A percentile compares a stretch with the other conserved stretches of the same genome.
phyloP scores from a whole-genome alignment of 2,797 vertebrate genomes.

The Lates japonicus region DNA sequence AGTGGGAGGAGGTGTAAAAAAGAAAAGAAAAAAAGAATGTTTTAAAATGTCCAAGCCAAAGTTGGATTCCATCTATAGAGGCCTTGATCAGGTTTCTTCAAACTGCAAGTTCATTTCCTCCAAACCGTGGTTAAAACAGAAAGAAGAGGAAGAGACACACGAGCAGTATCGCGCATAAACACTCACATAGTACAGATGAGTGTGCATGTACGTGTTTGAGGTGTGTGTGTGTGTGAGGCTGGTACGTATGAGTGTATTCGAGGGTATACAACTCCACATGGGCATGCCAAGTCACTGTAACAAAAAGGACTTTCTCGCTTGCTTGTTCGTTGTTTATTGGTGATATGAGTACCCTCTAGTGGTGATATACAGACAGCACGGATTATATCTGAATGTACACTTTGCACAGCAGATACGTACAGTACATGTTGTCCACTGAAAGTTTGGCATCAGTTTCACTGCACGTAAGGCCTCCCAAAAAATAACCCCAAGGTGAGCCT shows the following conservation, averaged over 20 bases:
- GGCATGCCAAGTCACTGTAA: neutral
- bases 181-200: slow-evolving; percentile 6
- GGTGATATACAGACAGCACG: slow-evolving; percentile 30
- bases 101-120: slow-evolving; percentile 67
- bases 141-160: slow-evolving; percentile 1
- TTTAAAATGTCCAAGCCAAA: slow-evolving; percentile 59
- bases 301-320: neutral
- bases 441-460: neutral
- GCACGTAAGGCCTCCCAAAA: neutral
- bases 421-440: neutral
- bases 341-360: slow-evolving; percentile 67
- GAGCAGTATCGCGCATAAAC: neutral
- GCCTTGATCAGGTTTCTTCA: slow-evolving; percentile 72
- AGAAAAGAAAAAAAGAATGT: slow-evolving; percentile 7
- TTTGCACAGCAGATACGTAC: no score
- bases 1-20: slow-evolving; percentile 44
- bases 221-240: neutral
- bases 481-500: neutral
- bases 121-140: slow-evolving; percentile 55
- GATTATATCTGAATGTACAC: neutral
- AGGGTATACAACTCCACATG: neutral
- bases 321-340: neutral
- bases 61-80: slow-evolving; percentile 64
- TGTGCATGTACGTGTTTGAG: neutral
- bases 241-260: neutral